Percentiles rank a stretch among this genome's conserved stretches.
Evolutionary conservation across 2,888 invertebrate genomes (phyloP).

Genomic region (Parelbella ahira): DNA sequence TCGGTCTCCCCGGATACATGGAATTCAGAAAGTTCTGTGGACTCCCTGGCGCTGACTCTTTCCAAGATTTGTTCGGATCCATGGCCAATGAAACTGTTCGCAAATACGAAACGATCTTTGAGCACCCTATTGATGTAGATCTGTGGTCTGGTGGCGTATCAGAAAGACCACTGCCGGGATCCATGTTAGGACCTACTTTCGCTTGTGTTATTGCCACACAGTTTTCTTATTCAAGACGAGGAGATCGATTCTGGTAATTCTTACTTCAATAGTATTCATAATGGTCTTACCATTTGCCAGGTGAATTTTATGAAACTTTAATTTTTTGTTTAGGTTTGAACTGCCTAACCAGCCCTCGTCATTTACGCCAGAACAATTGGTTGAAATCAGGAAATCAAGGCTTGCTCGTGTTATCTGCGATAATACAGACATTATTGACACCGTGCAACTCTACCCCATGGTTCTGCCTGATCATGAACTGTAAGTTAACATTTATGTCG

Average conservation of each 20-base stretch:
- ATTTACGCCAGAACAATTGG: constrained; percentile 92
- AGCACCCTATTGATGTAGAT: constrained; percentile 95
- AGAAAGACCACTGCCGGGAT: constrained; percentile 92
- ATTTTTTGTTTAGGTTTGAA: constrained; percentile 83
- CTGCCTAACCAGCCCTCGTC: constrained; percentile 94
- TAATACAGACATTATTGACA: constrained; percentile 95
- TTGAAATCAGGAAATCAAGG: constrained; percentile 89
- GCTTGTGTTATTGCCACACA: constrained; percentile 96
- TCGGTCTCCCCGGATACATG: constrained; percentile 95
- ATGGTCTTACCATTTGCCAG: no score
- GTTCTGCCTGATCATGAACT: constrained; percentile 95
- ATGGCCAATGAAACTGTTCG: constrained; percentile 94
- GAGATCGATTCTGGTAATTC: constrained; percentile 93
- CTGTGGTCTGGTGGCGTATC: constrained; percentile 97
- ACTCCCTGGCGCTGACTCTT: constrained; percentile 86
- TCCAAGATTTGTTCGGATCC: constrained; percentile 90
- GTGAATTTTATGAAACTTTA: no score
- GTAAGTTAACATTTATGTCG: no score
- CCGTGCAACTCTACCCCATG: constrained; percentile 95
- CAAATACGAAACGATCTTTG: constrained; percentile 91
- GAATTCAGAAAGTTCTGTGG: constrained; percentile 96
- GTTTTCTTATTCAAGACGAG: constrained; percentile 92
- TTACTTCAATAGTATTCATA: no score
- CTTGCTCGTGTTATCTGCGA: constrained; percentile 93
- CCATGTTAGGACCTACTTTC: constrained; percentile 96